Conservation (phyloP, 2,797 vertebrate species). For the Thamnophis elegans region DNA sequence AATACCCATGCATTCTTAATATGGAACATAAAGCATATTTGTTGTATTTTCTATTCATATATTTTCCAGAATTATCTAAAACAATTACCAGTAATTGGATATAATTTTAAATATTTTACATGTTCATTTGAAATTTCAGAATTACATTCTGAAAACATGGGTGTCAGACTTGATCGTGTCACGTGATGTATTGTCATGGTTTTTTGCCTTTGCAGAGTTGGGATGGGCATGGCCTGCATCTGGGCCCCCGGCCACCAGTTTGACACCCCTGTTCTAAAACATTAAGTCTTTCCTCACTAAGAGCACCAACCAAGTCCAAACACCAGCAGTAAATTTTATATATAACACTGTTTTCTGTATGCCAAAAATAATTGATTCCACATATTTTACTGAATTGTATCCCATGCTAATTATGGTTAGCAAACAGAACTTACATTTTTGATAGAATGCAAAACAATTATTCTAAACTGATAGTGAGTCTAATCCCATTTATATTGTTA, state of each 20-base stretch:
- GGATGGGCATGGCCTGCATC: too few species aligned
- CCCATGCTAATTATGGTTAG: not conserved
- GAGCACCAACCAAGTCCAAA: not conserved
- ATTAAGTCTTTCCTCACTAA: conserved; percentile 13
- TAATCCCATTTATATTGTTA: not conserved
- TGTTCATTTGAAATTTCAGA: conserved; percentile 18
- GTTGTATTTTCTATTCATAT: not conserved
- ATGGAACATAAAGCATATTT: not conserved
- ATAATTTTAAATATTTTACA: conserved; percentile 7
- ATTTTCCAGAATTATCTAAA: not conserved
- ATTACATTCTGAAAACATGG: not conserved
- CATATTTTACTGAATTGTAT: conserved; percentile 18
- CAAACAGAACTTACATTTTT: conserved; percentile 1
- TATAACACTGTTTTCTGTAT: conserved; percentile 1
- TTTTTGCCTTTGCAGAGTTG: too few species aligned
- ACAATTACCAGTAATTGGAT: not conserved
- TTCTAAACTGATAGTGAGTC: conserved; percentile 5
- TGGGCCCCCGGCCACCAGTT: accelerated
- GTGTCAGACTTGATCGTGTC: too few species aligned
- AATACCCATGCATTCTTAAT: not conserved
- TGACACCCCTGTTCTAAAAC: not conserved
- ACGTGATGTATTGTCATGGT: too few species aligned
- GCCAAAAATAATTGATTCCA: not conserved
- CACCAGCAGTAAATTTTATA: conserved; percentile 12
- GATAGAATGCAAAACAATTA: not conserved